These are phyloP conservation scores for Eriosoma lanigerum DNA, from an alignment of 1,140 invertebrate species.

Conservation along the genomic window DNA sequence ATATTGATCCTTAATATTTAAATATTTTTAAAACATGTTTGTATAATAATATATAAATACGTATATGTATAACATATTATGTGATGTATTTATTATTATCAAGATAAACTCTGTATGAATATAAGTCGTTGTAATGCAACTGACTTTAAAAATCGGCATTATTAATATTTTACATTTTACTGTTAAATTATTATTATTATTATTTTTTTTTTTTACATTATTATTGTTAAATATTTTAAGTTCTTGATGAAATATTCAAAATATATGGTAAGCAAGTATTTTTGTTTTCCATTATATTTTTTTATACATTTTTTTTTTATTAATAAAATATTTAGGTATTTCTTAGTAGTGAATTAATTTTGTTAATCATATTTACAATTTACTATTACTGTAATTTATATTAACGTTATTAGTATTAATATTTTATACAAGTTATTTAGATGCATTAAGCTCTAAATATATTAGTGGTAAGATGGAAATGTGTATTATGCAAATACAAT, in stretches of 20 bases:
- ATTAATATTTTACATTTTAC: not conserved
- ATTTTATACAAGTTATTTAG: conserved; percentile 18
- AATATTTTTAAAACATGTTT: conserved; percentile 3
- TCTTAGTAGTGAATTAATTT: not conserved
- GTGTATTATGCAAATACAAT: conserved; percentile 7
- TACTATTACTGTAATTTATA: conserved; percentile 37
- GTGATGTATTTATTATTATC: conserved; percentile 14
- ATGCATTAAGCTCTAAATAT: not conserved
- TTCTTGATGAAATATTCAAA: not conserved
- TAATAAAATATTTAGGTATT: not conserved
- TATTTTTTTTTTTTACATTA: not conserved
- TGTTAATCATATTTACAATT: conserved; percentile 12
- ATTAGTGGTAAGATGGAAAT: not conserved
- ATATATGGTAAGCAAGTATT: not conserved
- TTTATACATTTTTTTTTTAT: not conserved
- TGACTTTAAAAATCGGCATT: not conserved
- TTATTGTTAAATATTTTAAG: conserved; percentile 29
- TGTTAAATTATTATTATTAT: not conserved
- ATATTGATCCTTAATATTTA: not conserved
- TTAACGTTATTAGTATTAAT: conserved; percentile 29
- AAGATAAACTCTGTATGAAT: not conserved
- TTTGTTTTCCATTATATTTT: not conserved
- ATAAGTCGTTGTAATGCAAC: not conserved
- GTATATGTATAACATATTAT: not conserved
- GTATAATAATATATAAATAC: not conserved